Conservation (phyloP, 2,113 vertebrate species). For the Lepisosteus oculatus region DNA sequence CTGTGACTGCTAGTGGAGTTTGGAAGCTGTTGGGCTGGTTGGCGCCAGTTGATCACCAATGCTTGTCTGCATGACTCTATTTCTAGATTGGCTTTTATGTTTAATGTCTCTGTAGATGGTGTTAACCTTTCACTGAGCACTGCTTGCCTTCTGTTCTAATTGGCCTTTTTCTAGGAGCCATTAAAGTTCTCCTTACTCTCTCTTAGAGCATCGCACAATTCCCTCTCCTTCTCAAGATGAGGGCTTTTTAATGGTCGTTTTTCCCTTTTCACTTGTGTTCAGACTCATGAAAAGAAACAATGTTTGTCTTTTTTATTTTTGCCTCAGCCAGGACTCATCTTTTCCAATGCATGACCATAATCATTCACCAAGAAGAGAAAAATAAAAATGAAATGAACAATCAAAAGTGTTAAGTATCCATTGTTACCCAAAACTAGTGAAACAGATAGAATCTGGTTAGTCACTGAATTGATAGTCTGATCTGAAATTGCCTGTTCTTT, state of each 20-base stretch:
- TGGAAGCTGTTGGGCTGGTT: neutral
- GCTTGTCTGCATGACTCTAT: neutral
- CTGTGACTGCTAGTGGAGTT: neutral
- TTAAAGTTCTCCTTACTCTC: neutral
- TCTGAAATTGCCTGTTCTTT: neutral
- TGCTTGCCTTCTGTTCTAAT: neutral
- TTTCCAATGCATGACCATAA: too few relatives aligned
- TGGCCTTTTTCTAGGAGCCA: slow-evolving; percentile 8
- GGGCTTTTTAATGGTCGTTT: too few relatives aligned
- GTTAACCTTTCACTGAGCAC: neutral
- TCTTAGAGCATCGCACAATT: neutral
- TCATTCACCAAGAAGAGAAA: too few relatives aligned
- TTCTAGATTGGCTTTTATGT: slow-evolving; percentile 3
- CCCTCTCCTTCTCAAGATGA: neutral
- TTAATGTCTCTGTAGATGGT: slow-evolving; percentile 1
- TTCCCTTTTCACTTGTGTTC: too few relatives aligned
- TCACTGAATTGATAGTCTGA: neutral
- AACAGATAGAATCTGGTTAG: neutral
- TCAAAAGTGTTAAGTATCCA: neutral
- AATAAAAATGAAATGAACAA: neutral
- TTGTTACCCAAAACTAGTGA: neutral
- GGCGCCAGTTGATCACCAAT: slow-evolving; percentile 9
- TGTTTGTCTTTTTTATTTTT: too few relatives aligned
- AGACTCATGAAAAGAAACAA: too few relatives aligned
- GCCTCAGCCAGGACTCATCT: too few relatives aligned